Base-by-base conservation (phyloP, 1,140 invertebrate species). In the Lithobius niger region DNA sequence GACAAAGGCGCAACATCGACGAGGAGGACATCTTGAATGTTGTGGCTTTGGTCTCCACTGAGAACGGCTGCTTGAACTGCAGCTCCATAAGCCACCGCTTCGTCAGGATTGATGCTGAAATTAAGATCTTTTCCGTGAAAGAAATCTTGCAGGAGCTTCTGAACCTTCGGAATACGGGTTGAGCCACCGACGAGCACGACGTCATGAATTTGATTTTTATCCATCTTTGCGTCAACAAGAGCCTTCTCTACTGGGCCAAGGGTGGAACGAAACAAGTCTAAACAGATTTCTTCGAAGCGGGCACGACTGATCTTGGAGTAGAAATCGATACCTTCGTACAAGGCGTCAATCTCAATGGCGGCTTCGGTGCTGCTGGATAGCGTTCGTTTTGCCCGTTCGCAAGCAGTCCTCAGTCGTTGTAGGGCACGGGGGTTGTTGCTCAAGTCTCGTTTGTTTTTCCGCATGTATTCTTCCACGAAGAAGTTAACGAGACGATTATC, bases 141-240 rank as follows among this genome's bases (percentile, higher is more conserved):
- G 66, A 79, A 81, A 57, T 82, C 79, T 57, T 78, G 74, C 3
- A 82, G 67, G 1, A 82, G 64, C 57, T 93, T 93, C 74, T 97
- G 94, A 55, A 98, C 88, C 71, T 97, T 97, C 43, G 95, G 95
- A 63, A 98, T 98, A 75, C 95, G 84, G 28, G 95, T 97, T n/a
- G 94, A 97, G 31, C 95, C 95, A 61, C 95, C 95, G 48, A 98
- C 94, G 26, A 98, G 73, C 27, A 98, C 94, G 62, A 98, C 94
- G 63, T 98, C 95, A 65, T 98, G 82, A 59, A 98, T 88, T 57
- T 81, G 76, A 16, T 80, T 74, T 70, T 97, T 97, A 72, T 93
- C 88, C 78, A 95, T 81, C 67, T 95, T 95, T 53, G 93, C 90
- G 69, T 97, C 93, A 49, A 86, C 79, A 22, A 97, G 71, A 15